phyloP scores from a whole-genome alignment of 2,888 invertebrate genomes.

The Cephalotes varians region DNA sequence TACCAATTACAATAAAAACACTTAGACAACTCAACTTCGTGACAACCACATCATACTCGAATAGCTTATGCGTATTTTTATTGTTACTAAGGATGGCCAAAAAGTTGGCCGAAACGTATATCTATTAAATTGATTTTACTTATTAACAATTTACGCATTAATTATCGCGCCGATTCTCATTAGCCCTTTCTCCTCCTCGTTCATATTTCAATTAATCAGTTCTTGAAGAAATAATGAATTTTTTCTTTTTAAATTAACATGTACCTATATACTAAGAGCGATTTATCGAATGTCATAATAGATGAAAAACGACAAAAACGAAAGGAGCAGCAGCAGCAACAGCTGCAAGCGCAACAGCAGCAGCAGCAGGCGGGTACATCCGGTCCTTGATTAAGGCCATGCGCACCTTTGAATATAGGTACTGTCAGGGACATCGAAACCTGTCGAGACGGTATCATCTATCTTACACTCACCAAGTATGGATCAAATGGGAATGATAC shows the following conservation, averaged over 20 bases:
- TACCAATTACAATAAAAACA: too few species aligned
- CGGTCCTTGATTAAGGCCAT: conserved; percentile 81
- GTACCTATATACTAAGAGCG: neutral
- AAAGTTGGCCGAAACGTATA: too few species aligned
- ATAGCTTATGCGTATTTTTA: too few species aligned
- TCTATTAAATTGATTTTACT: too few species aligned
- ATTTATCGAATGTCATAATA: conserved; percentile 54
- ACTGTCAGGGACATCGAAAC: conserved; percentile 76
- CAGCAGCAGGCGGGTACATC: conserved; percentile 83
- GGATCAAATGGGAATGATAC: conserved; percentile 80
- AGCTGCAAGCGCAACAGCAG: conserved; percentile 85
- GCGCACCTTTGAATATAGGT: conserved; percentile 80
- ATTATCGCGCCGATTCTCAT: too few species aligned
- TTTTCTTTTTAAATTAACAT: neutral
- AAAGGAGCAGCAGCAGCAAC: conserved; percentile 90
- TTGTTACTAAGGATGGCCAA: too few species aligned
- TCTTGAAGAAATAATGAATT: neutral
- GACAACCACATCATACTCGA: too few species aligned
- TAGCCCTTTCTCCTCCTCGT: too few species aligned
- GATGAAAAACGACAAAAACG: conserved; percentile 97
- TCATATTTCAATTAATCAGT: neutral
- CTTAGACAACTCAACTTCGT: too few species aligned
- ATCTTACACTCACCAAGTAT: conserved; percentile 90
- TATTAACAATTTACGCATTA: too few species aligned
- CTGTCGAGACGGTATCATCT: conserved; percentile 81